phyloP scores from a whole-genome alignment of 92 coral and sea anemone species.

The Paramuricea clavata region DNA sequence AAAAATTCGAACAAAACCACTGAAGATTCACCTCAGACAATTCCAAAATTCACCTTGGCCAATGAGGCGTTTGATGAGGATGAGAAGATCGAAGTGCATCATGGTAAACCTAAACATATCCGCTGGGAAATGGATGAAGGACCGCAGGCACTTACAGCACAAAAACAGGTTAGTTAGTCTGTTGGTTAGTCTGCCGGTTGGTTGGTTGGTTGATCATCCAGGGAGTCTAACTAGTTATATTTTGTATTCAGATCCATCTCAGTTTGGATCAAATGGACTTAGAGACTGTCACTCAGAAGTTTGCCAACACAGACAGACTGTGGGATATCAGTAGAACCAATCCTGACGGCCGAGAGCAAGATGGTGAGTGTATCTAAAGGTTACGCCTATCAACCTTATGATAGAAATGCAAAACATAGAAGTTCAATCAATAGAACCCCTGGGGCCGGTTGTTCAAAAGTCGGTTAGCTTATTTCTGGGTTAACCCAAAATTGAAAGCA shows the following conservation, averaged over 20 bases:
- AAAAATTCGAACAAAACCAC: constrained; percentile 27
- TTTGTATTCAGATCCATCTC: constrained; percentile 14
- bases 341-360: constrained; percentile 45
- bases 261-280: constrained; percentile 40
- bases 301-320: constrained; percentile 27
- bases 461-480: no score
- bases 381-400: not conserved
- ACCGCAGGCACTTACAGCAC: not conserved
- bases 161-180: constrained; percentile 18
- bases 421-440: no score
- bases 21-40: constrained; percentile 84
- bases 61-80: constrained; percentile 78
- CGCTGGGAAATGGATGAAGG: constrained; percentile 77
- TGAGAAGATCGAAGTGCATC: constrained; percentile 57
- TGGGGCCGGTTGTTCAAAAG: no score
- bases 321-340: constrained; percentile 49
- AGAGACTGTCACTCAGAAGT: constrained; percentile 41
- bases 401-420: no score
- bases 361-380: constrained; percentile 25
- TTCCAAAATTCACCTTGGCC: constrained; percentile 79
- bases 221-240: not conserved
- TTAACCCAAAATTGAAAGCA: no score
- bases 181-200: not conserved
- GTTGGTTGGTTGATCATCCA: no score
- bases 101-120: constrained; percentile 67